A percentile compares a stretch with the other conserved stretches of the same genome.
These are phyloP conservation scores for Fragum whitleyi DNA, from an alignment of 2,888 invertebrate species.

Conservation along the genomic window DNA sequence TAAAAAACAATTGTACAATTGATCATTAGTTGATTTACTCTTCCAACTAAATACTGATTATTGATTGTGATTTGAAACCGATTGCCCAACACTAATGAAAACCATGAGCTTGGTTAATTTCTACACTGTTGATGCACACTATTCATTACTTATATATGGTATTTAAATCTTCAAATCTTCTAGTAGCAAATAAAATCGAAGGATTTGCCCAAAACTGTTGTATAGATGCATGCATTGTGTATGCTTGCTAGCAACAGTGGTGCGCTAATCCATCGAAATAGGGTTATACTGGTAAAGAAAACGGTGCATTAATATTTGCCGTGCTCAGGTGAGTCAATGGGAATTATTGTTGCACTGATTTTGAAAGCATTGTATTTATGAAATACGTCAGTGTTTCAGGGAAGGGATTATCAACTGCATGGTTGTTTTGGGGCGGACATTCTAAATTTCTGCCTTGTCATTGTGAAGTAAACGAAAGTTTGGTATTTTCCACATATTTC, in stretches of 20 bases:
- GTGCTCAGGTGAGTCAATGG: background rate
- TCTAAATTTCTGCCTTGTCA: background rate
- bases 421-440: background rate
- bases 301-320: background rate
- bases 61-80: too few species aligned
- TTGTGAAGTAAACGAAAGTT: background rate
- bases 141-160: background rate
- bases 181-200: conserved; percentile 1
- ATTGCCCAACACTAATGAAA: too few species aligned
- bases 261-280: background rate
- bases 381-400: background rate
- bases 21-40: too few species aligned
- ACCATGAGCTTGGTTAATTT: too few species aligned
- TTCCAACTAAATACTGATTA: too few species aligned
- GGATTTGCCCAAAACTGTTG: background rate
- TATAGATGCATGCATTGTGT: background rate
- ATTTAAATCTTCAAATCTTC: background rate
- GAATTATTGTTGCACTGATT: background rate
- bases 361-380: background rate
- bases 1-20: too few species aligned
- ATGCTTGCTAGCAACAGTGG: background rate
- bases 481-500: too few species aligned
- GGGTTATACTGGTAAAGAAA: background rate
- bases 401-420: background rate
- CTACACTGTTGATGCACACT: background rate